Evolutionary conservation across 2,888 invertebrate genomes (phyloP).

Genomic region (Drosophila kuntzei): DNA sequence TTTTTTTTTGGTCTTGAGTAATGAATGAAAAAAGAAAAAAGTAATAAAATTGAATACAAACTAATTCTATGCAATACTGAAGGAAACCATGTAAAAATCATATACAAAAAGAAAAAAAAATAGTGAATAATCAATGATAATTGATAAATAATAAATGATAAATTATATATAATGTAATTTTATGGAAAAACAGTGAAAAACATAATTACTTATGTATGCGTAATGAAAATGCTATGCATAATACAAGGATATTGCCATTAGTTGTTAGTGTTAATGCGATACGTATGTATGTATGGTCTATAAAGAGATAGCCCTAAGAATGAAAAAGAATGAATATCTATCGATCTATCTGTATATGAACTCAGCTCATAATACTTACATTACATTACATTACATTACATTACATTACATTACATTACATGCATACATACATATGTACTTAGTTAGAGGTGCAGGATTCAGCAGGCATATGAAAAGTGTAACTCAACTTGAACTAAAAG

Average conservation of each 20-base stretch:
- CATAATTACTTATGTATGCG: conserved; percentile 49
- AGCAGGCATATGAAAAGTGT: conserved; percentile 27
- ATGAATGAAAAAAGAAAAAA: conserved; percentile 10
- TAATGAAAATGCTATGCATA: conserved; percentile 58
- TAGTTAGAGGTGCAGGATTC: conserved; percentile 28
- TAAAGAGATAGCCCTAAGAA: conserved; percentile 11
- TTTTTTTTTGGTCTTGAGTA: conserved; percentile 13
- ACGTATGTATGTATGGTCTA: conserved; percentile 36
- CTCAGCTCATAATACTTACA: conserved; percentile 32
- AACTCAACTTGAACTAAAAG: conserved; percentile 63
- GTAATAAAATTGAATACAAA: conserved; percentile 35
- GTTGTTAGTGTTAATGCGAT: conserved; percentile 77
- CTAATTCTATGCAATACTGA: conserved; percentile 45
- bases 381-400: conserved; percentile 9
- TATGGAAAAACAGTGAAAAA: conserved; percentile 19
- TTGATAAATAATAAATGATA: conserved; percentile 26
- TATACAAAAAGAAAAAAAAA: conserved; percentile 22
- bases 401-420: conserved; percentile 1
- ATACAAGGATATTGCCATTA: conserved; percentile 79
- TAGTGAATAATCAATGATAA: conserved; percentile 26
- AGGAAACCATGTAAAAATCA: conserved; percentile 41
- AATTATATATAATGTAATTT: conserved; percentile 39
- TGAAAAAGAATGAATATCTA: conserved; percentile 19
- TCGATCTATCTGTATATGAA: conserved; percentile 36
- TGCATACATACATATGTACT: conserved; percentile 4